phyloP scores from a whole-genome alignment of 1,140 invertebrate genomes.

The Berghia stephanieae region DNA sequence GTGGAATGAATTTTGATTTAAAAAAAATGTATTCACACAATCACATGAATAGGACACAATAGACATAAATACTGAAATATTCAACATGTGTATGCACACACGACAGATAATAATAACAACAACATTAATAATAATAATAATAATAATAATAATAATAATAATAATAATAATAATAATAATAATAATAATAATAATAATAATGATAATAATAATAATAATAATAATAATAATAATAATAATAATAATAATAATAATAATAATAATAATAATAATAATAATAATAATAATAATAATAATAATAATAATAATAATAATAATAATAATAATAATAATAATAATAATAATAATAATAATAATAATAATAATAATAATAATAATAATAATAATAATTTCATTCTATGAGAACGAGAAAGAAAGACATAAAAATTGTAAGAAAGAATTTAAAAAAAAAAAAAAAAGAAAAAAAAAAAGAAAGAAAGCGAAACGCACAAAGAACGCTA shows the following conservation, averaged over 20 bases:
- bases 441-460: background rate
- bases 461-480: background rate
- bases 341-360: conserved; percentile 6
- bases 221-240: conserved; percentile 2
- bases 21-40: too few species aligned
- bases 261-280: conserved; percentile 20
- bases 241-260: conserved; percentile 15
- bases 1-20: conserved; percentile 63
- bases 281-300: background rate
- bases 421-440: background rate
- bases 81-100: conserved; percentile 91
- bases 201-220: conserved; percentile 17
- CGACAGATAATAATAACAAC: background rate
- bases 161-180: conserved; percentile 22
- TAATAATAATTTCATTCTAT: background rate
- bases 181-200: conserved; percentile 14
- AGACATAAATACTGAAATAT: conserved; percentile 61
- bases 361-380: conserved; percentile 22
- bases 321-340: background rate
- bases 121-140: conserved; percentile 20
- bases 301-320: background rate
- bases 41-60: conserved; percentile 61
- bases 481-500: background rate
- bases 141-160: conserved; percentile 23
- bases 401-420: background rate